phyloP scores from a whole-genome alignment of 2,888 invertebrate species.

The Sarcophaga subvicina region DNA sequence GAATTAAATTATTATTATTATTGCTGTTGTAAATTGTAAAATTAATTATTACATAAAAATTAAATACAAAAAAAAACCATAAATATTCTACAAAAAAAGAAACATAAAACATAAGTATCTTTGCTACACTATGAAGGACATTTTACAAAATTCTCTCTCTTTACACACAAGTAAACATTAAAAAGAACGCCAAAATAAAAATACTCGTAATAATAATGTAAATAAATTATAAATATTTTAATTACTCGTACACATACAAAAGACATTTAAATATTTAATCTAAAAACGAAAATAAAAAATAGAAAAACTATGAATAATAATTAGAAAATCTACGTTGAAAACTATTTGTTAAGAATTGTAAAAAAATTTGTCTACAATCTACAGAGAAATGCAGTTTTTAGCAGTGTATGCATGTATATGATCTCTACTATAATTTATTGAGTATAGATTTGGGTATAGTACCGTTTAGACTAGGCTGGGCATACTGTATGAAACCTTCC shows the following conservation, averaged over 20 bases:
- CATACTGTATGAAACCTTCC: slow-evolving; percentile 82
- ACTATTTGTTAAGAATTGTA: not conserved
- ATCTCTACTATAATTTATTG: slow-evolving; percentile 77
- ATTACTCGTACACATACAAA: too few relatives aligned
- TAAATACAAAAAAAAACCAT: not conserved
- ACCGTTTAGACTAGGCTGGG: slow-evolving; percentile 82
- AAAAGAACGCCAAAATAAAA: too few relatives aligned
- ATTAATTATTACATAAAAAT: not conserved
- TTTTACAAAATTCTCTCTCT: not conserved
- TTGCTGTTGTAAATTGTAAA: slow-evolving; percentile 7
- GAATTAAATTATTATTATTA: not conserved
- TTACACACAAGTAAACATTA: too few relatives aligned
- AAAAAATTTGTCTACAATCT: not conserved
- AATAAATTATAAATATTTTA: too few relatives aligned
- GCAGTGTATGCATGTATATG: not conserved
- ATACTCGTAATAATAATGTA: too few relatives aligned
- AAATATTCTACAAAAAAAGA: slow-evolving; percentile 1
- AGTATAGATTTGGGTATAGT: slow-evolving; percentile 81
- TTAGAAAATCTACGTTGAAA: not conserved
- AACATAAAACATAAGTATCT: not conserved
- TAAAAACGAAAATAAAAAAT: not conserved
- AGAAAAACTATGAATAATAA: not conserved
- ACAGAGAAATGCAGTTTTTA: not conserved
- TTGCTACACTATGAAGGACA: slow-evolving; percentile 31
- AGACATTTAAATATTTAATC: too few relatives aligned